Evolutionary conservation across 1,140 invertebrate genomes (phyloP).

Genomic region (Maniola jurtina): DNA sequence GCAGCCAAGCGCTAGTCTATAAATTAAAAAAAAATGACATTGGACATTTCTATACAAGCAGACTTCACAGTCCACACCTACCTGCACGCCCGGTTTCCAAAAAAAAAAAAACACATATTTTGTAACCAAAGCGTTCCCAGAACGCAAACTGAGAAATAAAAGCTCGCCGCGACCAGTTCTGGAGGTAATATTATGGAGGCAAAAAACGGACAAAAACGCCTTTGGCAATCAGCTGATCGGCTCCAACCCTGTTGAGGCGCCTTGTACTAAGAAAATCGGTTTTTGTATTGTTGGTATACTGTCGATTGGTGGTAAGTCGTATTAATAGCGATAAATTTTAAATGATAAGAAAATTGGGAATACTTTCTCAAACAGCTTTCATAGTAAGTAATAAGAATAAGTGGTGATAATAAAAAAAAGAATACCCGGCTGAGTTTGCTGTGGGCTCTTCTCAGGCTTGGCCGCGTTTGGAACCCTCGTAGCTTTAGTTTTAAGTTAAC

Average conservation of each 20-base stretch:
- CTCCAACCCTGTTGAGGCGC: conserved; percentile 47
- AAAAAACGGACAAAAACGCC: conserved; percentile 54
- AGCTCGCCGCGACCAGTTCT: conserved; percentile 51
- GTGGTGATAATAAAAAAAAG: no score
- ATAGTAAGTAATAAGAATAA: no score
- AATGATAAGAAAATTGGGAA: no score
- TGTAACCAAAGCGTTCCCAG: conserved; percentile 40
- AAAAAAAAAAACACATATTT: conserved; percentile 36
- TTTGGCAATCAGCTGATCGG: conserved; percentile 57
- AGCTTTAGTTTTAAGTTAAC: no score
- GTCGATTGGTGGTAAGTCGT: background rate
- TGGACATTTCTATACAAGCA: background rate
- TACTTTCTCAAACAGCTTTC: no score
- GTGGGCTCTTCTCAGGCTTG: no score
- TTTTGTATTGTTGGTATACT: conserved; percentile 18
- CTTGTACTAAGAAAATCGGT: conserved; percentile 40
- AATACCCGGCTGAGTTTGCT: no score
- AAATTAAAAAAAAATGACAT: no score
- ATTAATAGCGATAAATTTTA: no score
- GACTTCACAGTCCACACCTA: conserved; percentile 24
- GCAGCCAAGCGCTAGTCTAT: no score
- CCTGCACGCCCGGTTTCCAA: conserved; percentile 37
- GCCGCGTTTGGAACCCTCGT: no score
- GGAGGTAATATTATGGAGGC: conserved; percentile 36
- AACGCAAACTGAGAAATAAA: conserved; percentile 53